Percentiles rank a stretch among this genome's conserved stretches.
Conservation (phyloP, 1,140 invertebrate genomes). For the Forficula auricularia region DNA sequence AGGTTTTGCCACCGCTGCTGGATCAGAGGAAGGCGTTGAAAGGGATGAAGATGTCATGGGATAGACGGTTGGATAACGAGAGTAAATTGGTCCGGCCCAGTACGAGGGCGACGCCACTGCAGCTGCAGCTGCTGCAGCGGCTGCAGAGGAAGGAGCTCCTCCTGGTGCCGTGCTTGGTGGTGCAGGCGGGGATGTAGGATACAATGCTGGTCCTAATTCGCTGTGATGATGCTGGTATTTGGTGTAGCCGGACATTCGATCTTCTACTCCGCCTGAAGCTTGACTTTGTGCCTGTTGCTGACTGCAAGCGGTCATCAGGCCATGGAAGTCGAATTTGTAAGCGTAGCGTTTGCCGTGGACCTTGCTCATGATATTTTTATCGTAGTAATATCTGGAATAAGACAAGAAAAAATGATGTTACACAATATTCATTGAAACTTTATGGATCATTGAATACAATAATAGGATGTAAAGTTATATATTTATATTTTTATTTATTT, state of each 20-base stretch:
- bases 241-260: constrained; percentile 26
- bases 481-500: too few relatives aligned
- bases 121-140: background rate
- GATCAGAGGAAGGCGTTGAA: too few relatives aligned
- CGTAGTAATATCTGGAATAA: constrained; percentile 81
- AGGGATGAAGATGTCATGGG: too few relatives aligned
- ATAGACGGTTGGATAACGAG: constrained; percentile 20
- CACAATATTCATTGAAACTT: too few relatives aligned
- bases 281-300: constrained; percentile 37
- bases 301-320: constrained; percentile 67
- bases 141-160: constrained; percentile 16
- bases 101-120: constrained; percentile 18
- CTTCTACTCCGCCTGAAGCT: constrained; percentile 13
- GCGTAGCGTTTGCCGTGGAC: constrained; percentile 83
- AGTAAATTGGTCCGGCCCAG: constrained; percentile 21
- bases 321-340: constrained; percentile 83
- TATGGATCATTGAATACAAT: too few relatives aligned
- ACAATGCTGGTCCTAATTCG: constrained; percentile 24
- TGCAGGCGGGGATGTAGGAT: constrained; percentile 18
- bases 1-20: too few relatives aligned
- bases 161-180: constrained; percentile 8
- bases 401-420: too few relatives aligned
- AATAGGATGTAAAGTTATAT: too few relatives aligned
- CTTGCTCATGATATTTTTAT: constrained; percentile 95
- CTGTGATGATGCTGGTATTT: constrained; percentile 26